phyloP scores from a whole-genome alignment of 2,888 invertebrate genomes.

The Deilephila porcellus region DNA sequence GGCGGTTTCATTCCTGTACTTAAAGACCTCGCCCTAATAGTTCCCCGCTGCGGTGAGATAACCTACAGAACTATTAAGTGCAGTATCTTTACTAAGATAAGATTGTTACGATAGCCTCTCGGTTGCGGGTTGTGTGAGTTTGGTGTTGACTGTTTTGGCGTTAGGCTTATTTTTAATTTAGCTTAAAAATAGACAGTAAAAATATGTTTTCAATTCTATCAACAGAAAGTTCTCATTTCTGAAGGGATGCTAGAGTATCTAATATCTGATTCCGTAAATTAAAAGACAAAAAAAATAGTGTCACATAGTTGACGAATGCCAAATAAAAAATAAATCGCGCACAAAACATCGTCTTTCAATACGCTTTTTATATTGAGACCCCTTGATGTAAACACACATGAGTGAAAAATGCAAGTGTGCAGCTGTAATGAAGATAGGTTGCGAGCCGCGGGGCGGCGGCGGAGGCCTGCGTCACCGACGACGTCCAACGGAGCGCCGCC shows the following conservation, averaged over 20 bases:
- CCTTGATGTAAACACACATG: not conserved
- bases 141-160: not conserved
- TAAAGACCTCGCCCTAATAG: slow-evolving; percentile 45
- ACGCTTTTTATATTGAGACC: too few relatives aligned
- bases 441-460: not conserved
- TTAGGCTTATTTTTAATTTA: too few relatives aligned
- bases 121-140: not conserved
- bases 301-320: too few relatives aligned
- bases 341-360: too few relatives aligned
- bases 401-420: slow-evolving; percentile 21
- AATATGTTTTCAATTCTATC: too few relatives aligned
- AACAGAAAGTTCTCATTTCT: too few relatives aligned
- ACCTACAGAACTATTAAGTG: slow-evolving; percentile 31
- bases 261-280: too few relatives aligned
- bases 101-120: slow-evolving; percentile 20
- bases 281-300: too few relatives aligned
- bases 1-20: slow-evolving; percentile 64
- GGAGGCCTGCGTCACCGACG: slow-evolving; percentile 59
- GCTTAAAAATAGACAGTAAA: too few relatives aligned
- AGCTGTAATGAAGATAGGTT: slow-evolving; percentile 19
- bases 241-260: too few relatives aligned
- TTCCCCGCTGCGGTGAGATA: slow-evolving; percentile 44
- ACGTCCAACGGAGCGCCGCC: slow-evolving; percentile 70
- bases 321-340: too few relatives aligned
- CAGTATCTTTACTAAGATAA: slow-evolving; percentile 21